Conservation (phyloP, 2,888 invertebrate genomes). For the Pandemis corylana region DNA sequence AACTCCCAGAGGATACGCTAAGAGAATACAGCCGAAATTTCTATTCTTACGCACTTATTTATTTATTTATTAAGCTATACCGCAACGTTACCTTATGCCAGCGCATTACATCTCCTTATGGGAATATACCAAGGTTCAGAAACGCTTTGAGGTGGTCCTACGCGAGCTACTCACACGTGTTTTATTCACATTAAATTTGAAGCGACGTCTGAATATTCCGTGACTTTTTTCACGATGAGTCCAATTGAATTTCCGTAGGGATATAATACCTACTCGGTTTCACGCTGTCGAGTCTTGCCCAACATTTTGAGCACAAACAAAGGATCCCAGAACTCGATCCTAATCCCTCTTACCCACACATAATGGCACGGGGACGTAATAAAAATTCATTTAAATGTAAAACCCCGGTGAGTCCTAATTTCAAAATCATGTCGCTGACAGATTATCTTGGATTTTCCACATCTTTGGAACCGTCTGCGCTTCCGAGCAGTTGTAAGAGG, state of each 20-base stretch:
- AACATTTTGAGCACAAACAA: slow-evolving; percentile 34
- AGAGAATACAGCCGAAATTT: slow-evolving; percentile 30
- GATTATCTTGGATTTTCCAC: slow-evolving; percentile 76
- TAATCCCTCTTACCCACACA: slow-evolving; percentile 33
- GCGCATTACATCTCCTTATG: slow-evolving; percentile 6
- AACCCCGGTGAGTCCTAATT: slow-evolving; percentile 68
- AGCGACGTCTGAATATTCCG: background rate
- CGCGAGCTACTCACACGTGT: slow-evolving; percentile 4
- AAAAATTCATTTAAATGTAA: slow-evolving; percentile 64
- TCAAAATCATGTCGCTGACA: slow-evolving; percentile 71
- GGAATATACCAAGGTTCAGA: slow-evolving; percentile 17
- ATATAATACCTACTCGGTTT: slow-evolving; percentile 9
- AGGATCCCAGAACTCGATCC: slow-evolving; percentile 28
- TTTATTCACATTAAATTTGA: slow-evolving; percentile 8
- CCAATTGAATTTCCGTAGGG: slow-evolving; percentile 8
- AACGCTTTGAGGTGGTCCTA: slow-evolving; percentile 4
- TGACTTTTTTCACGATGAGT: slow-evolving; percentile 4
- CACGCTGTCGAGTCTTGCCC: slow-evolving; percentile 14
- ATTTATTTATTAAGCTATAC: slow-evolving; percentile 28
- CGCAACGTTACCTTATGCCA: background rate
- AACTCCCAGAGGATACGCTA: slow-evolving; percentile 34
- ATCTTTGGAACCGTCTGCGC: slow-evolving; percentile 58
- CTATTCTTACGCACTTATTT: slow-evolving; percentile 35
- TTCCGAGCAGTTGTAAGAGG: slow-evolving; percentile 65
- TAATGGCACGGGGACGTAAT: slow-evolving; percentile 39